Evolutionary conservation across 2,797 vertebrate genomes (phyloP).

Genomic region (Tadarida brasiliensis): DNA sequence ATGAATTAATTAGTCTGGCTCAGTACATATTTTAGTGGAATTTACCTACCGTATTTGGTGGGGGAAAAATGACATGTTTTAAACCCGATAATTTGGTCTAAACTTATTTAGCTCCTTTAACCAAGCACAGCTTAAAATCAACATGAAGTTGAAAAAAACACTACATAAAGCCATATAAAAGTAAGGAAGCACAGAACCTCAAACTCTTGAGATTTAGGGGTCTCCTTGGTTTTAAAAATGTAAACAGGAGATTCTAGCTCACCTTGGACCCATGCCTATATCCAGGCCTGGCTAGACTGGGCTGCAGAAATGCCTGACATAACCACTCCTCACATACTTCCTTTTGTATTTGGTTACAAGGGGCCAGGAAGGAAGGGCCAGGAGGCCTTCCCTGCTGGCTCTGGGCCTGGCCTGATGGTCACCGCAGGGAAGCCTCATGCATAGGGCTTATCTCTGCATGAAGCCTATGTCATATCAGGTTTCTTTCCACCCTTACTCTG

Average conservation of each 20-base stretch:
- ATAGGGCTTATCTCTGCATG: neutral
- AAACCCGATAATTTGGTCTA: constrained; percentile 35
- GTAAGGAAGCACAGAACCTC: neutral
- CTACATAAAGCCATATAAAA: neutral
- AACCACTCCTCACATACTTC: neutral
- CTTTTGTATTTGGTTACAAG: neutral
- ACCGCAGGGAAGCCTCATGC: neutral
- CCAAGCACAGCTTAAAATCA: constrained; percentile 50
- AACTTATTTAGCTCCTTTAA: constrained; percentile 59
- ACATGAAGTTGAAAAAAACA: neutral
- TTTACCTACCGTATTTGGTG: neutral
- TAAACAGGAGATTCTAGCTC: neutral
- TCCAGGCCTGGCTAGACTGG: neutral
- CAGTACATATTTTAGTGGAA: constrained; percentile 8
- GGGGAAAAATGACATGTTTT: neutral
- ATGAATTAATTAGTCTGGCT: neutral
- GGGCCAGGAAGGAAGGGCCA: neutral
- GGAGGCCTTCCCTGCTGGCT: neutral
- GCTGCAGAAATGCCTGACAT: neutral
- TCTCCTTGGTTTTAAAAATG: neutral
- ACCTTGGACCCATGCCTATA: fast-evolving
- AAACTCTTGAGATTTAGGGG: neutral
- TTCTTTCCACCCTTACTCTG: neutral
- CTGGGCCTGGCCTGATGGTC: neutral
- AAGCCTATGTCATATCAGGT: neutral